A percentile compares a stretch with the other conserved stretches of the same genome.
Evolutionary conservation across 2,797 vertebrate genomes (phyloP).

Genomic region (Spizella passerina): DNA sequence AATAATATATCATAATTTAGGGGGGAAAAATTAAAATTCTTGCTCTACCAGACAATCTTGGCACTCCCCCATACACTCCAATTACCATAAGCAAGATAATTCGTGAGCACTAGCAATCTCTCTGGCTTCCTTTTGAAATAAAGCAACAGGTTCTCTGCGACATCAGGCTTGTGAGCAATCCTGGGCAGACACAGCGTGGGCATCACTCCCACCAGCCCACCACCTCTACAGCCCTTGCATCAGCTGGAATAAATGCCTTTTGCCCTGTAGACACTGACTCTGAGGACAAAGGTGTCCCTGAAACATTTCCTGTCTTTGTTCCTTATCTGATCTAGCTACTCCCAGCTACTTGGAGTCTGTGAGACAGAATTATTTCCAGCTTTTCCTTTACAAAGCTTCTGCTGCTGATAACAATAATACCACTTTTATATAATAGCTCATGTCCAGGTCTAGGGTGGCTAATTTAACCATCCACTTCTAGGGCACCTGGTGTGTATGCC

Average conservation of each 20-base stretch:
- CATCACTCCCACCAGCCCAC: neutral
- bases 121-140: neutral
- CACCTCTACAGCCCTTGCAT: neutral
- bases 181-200: fast-evolving
- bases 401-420: fast-evolving
- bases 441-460: neutral
- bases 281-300: neutral
- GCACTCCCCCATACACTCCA: neutral
- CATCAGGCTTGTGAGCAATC: neutral
- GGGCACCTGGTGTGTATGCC: neutral
- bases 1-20: neutral
- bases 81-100: neutral
- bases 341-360: neutral
- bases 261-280: neutral
- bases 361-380: neutral
- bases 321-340: neutral
- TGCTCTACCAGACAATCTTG: neutral
- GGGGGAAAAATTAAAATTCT: neutral
- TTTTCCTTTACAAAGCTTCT: neutral
- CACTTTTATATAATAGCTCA: neutral
- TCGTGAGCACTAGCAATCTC: neutral
- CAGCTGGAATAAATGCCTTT: neutral
- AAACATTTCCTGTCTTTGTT: neutral
- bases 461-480: neutral
- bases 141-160: neutral